Evolutionary conservation across 1,140 invertebrate genomes (phyloP), one percentile per base, ranked within the genome.

Genomic region (Neuroterus valhalla): DNA sequence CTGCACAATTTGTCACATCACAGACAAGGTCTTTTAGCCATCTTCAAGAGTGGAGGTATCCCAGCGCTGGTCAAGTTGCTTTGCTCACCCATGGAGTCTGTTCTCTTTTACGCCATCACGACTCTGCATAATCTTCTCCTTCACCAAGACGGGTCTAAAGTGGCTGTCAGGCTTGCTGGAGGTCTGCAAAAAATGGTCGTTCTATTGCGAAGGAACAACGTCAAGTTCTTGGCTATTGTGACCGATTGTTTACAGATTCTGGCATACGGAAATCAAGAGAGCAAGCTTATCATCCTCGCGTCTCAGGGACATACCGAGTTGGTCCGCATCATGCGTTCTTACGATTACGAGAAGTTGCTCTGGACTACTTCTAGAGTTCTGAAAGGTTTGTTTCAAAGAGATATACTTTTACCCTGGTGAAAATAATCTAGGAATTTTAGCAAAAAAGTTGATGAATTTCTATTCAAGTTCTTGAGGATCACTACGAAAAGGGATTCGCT

Each of bases 161-260:
- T 97, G 95, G 98, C 97, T 3, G 98, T 99, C 0, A 94, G 98
- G 55, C 91, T 98, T 21, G 98, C 98, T 71, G 98, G 98, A 12
- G 98, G 98, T 14, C 90, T 99, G 6, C 98, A 99, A 86, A 99
- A 99, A 86, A 99, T 99, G 98, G 98, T 99, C 6, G 96, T 97
- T 2, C 90, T 99, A 3, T 92, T 99, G 3, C 96, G 98, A 84
- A 92, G 97, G 68, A 98, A 99, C 89, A 99, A 99, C 89, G 96
- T 98, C 15, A 99, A 99, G 90, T 99, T 99, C 88, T 91, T 99
- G 79, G 98, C 98, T 10, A 98, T 99, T 87, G 98, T 99, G n/a
- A 99, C 98, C 2, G 98, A 99, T 90, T 99, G 98, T 87, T 92
- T 99, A 31, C 98, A 99, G 89, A 99, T 99, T 88, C 90, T 99